Base-by-base conservation (phyloP, 2,797 vertebrate genomes). In the Sciurus carolinensis region DNA sequence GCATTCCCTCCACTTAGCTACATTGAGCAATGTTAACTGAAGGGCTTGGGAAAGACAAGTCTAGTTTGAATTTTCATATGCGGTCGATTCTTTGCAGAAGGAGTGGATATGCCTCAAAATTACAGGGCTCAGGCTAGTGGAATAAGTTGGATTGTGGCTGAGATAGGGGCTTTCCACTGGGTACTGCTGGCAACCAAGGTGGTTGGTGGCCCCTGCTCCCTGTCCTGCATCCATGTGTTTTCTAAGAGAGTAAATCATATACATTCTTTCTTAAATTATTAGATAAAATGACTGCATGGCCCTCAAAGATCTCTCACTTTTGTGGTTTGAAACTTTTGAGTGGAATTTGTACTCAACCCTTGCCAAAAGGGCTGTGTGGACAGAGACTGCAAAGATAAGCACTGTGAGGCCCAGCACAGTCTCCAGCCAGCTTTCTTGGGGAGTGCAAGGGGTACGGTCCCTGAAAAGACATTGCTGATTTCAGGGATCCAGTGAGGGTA, bases 261-360 rank as follows among this genome's bases (percentile, higher is more conserved):
- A 83, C 59, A 62, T 62, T 62, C 59, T 91, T 92, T 95, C 96
- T 87, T 24, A 26, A 80, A 94, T 59, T 87, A 95, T 90, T 89
- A 93, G 66, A 90, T 90, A 93, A 97, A 97, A 97, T 87, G 96
- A 96, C 50, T 94, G 76, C 28, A 20, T 59, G 77, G 76, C 91
- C 89, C 95, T 96, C 30, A 2, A 92, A 91, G 88, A 80, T 90
- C 94, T 87, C 66, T 90, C 69, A 64, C 54, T 94, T 92, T 71
- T 93, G 92, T 98, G 97, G 93, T 95, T 96, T 96, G 97, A 97
- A 98, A 98, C 96, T 98, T 98, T 96, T 91, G 95, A 96, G 94
- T 83, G 88, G 94, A 97, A 97, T 97, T 97, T 95, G 83, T 93
- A 96, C 91, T 85, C 66, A 42, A 89, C 54, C 54, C 71, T 90